phyloP scores from a whole-genome alignment of 2,888 invertebrate genomes.

The Ischnura elegans region DNA sequence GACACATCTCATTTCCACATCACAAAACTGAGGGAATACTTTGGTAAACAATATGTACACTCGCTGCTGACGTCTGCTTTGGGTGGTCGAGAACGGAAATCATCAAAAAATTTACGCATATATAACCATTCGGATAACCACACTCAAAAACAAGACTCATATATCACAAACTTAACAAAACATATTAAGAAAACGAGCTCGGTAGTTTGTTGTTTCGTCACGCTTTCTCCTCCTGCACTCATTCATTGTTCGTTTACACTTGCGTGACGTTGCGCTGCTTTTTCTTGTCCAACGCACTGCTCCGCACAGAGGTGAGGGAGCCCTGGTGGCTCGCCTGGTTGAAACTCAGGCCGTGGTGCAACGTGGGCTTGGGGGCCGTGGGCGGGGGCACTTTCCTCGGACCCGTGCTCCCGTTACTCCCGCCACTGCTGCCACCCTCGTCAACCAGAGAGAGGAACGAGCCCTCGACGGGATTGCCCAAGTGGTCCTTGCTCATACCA shows the following conservation, averaged over 20 bases:
- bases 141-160: conserved; percentile 52
- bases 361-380: conserved; percentile 70
- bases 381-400: conserved; percentile 70
- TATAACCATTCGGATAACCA: conserved; percentile 29
- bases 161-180: conserved; percentile 68
- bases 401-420: conserved; percentile 69
- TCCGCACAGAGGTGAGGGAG: conserved; percentile 80
- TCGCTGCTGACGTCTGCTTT: not conserved
- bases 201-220: not conserved
- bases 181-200: conserved; percentile 14
- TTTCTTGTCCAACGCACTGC: conserved; percentile 79
- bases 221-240: too few species aligned
- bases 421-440: conserved; percentile 24
- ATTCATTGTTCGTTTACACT: conserved; percentile 76
- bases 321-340: conserved; percentile 80
- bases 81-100: not conserved
- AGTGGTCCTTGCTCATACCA: not conserved
- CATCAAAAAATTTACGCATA: not conserved
- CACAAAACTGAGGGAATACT: conserved; percentile 55
- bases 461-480: conserved; percentile 17
- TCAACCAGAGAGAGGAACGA: conserved; percentile 67
- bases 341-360: conserved; percentile 75
- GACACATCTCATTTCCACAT: conserved; percentile 38
- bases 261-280: conserved; percentile 81
- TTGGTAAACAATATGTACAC: conserved; percentile 59